phyloP scores from a whole-genome alignment of 1,140 invertebrate genomes.

The Drosophila murphyi region DNA sequence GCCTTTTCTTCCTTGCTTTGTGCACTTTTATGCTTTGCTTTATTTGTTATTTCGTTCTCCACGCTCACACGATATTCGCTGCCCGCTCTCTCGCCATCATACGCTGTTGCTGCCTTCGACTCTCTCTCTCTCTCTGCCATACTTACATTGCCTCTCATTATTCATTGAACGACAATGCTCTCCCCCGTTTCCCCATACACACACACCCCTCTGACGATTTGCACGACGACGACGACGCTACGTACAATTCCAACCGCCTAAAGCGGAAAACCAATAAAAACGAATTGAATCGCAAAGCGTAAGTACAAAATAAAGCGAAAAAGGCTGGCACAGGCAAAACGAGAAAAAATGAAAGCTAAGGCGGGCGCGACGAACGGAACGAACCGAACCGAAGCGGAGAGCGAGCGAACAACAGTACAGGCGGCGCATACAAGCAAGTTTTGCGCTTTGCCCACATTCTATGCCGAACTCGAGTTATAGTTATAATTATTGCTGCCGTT shows the following conservation, averaged over 20 bases:
- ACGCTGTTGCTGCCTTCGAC: constrained; percentile 13
- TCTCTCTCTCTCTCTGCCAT: constrained; percentile 14
- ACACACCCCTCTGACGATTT: constrained; percentile 56
- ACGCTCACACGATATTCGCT: constrained; percentile 40
- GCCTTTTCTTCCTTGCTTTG: constrained; percentile 60
- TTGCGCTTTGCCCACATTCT: constrained; percentile 78
- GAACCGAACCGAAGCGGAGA: constrained; percentile 40
- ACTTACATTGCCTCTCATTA: constrained; percentile 78
- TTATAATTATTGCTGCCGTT: constrained; percentile 78
- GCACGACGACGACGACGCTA: constrained; percentile 68
- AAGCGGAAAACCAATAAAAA: constrained; percentile 83
- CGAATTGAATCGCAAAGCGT: constrained; percentile 83
- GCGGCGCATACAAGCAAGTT: constrained; percentile 81
- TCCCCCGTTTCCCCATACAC: constrained; percentile 34
- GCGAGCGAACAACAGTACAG: constrained; percentile 63
- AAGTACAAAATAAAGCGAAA: constrained; percentile 83
- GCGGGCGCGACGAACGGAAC: constrained; percentile 37
- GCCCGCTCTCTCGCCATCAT: constrained; percentile 21
- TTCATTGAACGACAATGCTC: constrained; percentile 75
- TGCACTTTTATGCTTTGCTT: constrained; percentile 80
- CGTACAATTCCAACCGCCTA: constrained; percentile 75
- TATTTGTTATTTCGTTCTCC: constrained; percentile 71
- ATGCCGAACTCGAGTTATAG: constrained; percentile 80
- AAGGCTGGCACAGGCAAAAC: constrained; percentile 57
- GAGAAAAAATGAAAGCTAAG: constrained; percentile 79